Evolutionary conservation across 2,797 vertebrate species (phyloP).

Genomic region (Pseudocheirus occidentalis): DNA sequence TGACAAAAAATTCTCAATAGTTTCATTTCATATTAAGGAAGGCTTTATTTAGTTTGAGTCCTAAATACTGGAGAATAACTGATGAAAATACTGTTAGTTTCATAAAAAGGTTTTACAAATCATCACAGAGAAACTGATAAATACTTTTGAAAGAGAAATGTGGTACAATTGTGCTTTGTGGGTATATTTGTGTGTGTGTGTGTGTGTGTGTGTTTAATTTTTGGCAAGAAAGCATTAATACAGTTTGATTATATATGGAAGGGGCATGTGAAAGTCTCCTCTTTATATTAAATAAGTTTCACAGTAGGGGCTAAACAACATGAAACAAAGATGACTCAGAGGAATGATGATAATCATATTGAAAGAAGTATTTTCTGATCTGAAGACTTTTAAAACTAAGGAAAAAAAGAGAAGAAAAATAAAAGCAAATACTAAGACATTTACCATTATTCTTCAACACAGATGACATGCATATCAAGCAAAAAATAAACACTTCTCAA

Average conservation of each 20-base stretch:
- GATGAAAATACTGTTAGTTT: background rate
- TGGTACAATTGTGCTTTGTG: background rate
- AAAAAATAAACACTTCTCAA: conserved; percentile 21
- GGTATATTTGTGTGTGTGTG: background rate
- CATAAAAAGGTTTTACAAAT: background rate
- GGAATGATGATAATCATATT: background rate
- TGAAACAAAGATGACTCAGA: background rate
- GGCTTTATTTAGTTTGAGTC: background rate
- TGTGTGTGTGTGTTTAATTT: background rate
- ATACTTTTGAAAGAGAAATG: background rate
- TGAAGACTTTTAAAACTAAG: background rate
- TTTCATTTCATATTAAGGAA: background rate
- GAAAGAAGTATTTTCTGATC: background rate
- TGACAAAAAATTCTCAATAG: background rate
- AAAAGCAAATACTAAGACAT: conserved; percentile 45
- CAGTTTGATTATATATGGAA: background rate
- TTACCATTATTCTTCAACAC: background rate
- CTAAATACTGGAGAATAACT: background rate
- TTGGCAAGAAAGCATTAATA: background rate
- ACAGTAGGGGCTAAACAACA: background rate
- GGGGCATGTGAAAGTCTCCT: background rate
- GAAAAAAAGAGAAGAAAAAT: conserved; percentile 51
- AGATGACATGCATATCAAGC: conserved; percentile 35
- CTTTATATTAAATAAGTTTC: background rate
- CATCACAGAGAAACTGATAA: background rate